Conservation (phyloP, 2,797 vertebrate genomes). For the Sebastes steindachneri region DNA sequence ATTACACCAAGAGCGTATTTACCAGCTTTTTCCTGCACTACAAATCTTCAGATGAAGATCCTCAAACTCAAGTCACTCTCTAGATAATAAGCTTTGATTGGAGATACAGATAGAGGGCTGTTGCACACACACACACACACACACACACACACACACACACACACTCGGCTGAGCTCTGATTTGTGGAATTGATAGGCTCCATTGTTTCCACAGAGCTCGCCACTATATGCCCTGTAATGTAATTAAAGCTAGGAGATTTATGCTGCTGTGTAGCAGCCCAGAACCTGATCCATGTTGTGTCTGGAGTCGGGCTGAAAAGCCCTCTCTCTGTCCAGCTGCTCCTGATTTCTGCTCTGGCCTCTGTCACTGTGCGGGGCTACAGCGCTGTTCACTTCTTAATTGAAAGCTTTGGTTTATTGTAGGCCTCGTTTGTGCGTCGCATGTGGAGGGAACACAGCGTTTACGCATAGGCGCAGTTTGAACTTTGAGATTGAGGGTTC, state of each 20-base stretch:
- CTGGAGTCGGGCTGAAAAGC: slow-evolving; percentile 87
- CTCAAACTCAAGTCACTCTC: slow-evolving; percentile 80
- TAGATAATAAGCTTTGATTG: slow-evolving; percentile 91
- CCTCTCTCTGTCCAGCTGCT: slow-evolving; percentile 88
- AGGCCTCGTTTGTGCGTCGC: slow-evolving; percentile 1
- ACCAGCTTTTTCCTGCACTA: slow-evolving; percentile 35
- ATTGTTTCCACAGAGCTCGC: slow-evolving; percentile 91
- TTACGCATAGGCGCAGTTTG: too few relatives aligned
- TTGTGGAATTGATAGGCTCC: slow-evolving; percentile 88
- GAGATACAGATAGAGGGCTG: slow-evolving; percentile 84
- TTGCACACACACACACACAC: slow-evolving; percentile 30
- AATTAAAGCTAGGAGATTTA: slow-evolving; percentile 96
- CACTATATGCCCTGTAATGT: slow-evolving; percentile 94
- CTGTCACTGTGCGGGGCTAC: slow-evolving; percentile 63
- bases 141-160: slow-evolving; percentile 31
- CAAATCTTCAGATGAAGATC: slow-evolving; percentile 57
- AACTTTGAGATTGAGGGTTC: fast-evolving
- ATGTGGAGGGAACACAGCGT: not conserved
- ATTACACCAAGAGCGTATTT: slow-evolving; percentile 68
- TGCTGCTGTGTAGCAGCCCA: slow-evolving; percentile 89
- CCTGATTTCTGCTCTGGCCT: slow-evolving; percentile 89
- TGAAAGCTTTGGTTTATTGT: slow-evolving; percentile 39
- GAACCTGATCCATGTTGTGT: slow-evolving; percentile 97
- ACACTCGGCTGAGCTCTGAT: slow-evolving; percentile 87
- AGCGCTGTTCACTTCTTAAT: slow-evolving; percentile 39